Percentiles rank a stretch among this genome's conserved stretches.
Conservation (phyloP, 2,113 vertebrate species). For the Thryonomys swinderianus region DNA sequence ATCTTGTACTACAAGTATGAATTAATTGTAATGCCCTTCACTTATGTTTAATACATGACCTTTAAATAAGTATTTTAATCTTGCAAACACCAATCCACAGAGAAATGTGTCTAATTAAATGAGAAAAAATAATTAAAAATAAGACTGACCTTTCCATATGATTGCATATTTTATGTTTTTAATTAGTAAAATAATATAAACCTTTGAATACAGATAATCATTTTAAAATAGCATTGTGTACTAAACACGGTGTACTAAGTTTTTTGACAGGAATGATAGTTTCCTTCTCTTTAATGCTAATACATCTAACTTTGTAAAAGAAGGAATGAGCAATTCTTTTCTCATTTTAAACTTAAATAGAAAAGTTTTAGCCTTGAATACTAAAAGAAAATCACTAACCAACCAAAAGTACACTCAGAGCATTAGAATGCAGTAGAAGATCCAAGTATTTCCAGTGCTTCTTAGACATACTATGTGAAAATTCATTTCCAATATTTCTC, state of each 20-base stretch:
- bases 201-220: neutral
- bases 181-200: conserved; percentile 63
- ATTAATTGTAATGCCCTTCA: neutral
- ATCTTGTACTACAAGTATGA: neutral
- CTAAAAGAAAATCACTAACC: neutral
- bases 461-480: neutral
- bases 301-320: conserved; percentile 37
- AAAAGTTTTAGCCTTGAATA: neutral
- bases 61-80: conserved; percentile 67
- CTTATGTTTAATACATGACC: conserved; percentile 51
- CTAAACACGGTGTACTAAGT: neutral
- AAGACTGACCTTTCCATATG: conserved; percentile 61
- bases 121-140: conserved; percentile 64
- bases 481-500: neutral
- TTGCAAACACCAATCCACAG: conserved; percentile 32
- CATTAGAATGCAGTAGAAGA: neutral
- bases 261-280: conserved; percentile 27
- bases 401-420: neutral
- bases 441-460: neutral
- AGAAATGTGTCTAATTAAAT: conserved; percentile 64
- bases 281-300: conserved; percentile 31
- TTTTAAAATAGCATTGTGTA: conserved; percentile 59
- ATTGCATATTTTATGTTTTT: conserved; percentile 51
- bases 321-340: neutral
- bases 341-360: conserved; percentile 15